Evolutionary conservation across 2,797 vertebrate genomes (phyloP), one percentile per base, ranked within the genome.

Genomic region (Bradypodion pumilum): DNA sequence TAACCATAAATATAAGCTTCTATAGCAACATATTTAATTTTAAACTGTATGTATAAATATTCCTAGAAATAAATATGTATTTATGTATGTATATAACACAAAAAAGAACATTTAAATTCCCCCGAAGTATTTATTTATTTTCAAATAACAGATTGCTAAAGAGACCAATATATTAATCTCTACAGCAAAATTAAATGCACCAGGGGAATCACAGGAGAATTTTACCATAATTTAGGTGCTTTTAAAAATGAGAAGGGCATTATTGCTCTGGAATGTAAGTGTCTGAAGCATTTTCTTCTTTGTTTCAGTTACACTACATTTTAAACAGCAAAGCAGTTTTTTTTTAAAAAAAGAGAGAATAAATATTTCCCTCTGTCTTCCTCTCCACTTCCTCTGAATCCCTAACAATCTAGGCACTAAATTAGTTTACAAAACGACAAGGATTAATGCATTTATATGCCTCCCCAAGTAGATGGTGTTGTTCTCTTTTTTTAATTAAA

Each of bases 91-190:
- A 52, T 56, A 56, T 21, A 56, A 56, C 19, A 56, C 52, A 56
- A 56, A 56, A 56, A 56, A 56, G 90, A 90, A 89, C 1, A 90
- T 40, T 84, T 62, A 15, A 35, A 12, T 46, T 46, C 27, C 25
- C 27, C 29, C 37, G 85, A 90, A 93, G 91, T 91, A 89, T 91
- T 80, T 90, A 75, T 90, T 46, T 84, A 46, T 85, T 92, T 91
- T 93, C 90, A 86, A 91, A 91, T 88, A 88, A 87, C 85, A 90
- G 88, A 89, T 88, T 89, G 88, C 91, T 82, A 85, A 90, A 92
- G 88, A 93, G 86, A 79, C 74, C 90, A 91, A 78, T 91, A 69
- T 76, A 76, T 90, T 91, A 88, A 87, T 90, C 81, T 91, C 93
- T 91, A 80, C 72, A 90, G 86, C 74, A 62, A 81, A 82, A 81